A percentile compares a stretch with the other conserved stretches of the same genome.
Conservation (phyloP, 2,797 vertebrate species). For the Sebastolobus alascanus region DNA sequence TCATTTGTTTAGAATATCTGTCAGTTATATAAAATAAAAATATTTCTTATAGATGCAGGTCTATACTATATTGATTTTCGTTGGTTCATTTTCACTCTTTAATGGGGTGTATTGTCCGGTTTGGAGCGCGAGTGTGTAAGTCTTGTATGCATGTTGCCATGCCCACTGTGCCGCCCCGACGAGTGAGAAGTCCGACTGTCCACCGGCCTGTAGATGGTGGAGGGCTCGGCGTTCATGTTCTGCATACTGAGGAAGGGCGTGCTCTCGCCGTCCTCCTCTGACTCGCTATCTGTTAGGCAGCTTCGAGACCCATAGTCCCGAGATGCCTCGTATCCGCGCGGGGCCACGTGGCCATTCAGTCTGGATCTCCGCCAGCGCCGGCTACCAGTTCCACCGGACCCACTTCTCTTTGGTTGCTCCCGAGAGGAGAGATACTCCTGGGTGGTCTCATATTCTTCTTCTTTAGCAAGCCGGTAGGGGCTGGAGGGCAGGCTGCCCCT, state of each 20-base stretch:
- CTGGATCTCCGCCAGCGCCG: conserved; percentile 94
- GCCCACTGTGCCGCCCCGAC: conserved; percentile 88
- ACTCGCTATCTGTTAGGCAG: conserved; percentile 94
- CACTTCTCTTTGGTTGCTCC: conserved; percentile 97
- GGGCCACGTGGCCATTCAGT: conserved; percentile 94
- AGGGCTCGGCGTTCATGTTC: conserved; percentile 92
- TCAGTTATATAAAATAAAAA: conserved; percentile 99
- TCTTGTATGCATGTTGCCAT: conserved; percentile 89
- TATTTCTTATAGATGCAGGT: conserved; percentile 94
- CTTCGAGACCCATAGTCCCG: conserved; percentile 95
- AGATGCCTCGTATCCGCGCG: conserved; percentile 90
- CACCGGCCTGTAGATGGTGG: conserved; percentile 89
- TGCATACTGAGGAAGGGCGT: conserved; percentile 98
- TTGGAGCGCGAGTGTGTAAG: conserved; percentile 88
- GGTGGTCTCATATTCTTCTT: conserved; percentile 97
- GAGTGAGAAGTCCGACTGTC: conserved; percentile 96
- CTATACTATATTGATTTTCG: conserved; percentile 88
- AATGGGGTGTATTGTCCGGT: conserved; percentile 92
- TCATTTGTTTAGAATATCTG: conserved; percentile 99
- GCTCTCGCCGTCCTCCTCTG: conserved; percentile 94
- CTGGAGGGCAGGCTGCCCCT: conserved; percentile 95
- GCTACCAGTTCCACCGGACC: conserved; percentile 85
- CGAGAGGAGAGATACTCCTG: conserved; percentile 95
- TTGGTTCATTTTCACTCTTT: conserved; percentile 82
- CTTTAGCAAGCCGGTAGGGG: conserved; percentile 93